Conservation (phyloP, 2,113 vertebrate genomes). For the Regulus satrapa region DNA sequence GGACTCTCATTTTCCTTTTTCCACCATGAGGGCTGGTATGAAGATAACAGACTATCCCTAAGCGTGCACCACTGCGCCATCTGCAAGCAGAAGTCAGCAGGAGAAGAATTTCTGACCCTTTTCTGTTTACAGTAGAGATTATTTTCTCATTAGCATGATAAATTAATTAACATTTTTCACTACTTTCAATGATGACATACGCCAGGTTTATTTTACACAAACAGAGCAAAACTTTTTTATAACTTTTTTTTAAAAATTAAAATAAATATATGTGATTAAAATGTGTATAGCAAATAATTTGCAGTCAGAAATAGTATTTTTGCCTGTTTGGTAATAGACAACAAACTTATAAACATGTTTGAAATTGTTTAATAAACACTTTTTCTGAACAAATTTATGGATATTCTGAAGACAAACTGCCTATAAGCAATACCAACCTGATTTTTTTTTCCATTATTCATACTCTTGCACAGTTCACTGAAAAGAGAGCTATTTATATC, state of each 20-base stretch:
- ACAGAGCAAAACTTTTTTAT: background rate
- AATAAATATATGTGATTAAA: background rate
- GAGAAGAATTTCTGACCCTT: background rate
- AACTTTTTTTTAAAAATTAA: no score
- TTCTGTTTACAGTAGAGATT: background rate
- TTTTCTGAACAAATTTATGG: background rate
- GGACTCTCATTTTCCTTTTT: background rate
- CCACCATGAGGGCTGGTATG: background rate
- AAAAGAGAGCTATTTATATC: background rate
- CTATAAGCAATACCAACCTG: background rate
- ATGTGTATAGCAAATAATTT: background rate
- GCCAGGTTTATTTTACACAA: background rate
- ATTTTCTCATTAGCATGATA: background rate
- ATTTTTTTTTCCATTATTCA: background rate
- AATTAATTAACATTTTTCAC: background rate
- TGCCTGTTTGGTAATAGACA: background rate
- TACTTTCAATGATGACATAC: background rate
- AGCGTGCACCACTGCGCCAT: background rate
- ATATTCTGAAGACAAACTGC: background rate
- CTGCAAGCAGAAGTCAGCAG: background rate
- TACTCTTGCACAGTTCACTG: background rate
- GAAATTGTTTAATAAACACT: background rate
- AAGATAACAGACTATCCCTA: background rate
- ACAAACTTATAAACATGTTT: background rate
- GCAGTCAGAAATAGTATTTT: background rate